Percentiles rank a stretch among this genome's conserved stretches.
These are phyloP conservation scores for Sapajus apella DNA, from an alignment of 2,113 vertebrate species.

Conservation along the genomic window DNA sequence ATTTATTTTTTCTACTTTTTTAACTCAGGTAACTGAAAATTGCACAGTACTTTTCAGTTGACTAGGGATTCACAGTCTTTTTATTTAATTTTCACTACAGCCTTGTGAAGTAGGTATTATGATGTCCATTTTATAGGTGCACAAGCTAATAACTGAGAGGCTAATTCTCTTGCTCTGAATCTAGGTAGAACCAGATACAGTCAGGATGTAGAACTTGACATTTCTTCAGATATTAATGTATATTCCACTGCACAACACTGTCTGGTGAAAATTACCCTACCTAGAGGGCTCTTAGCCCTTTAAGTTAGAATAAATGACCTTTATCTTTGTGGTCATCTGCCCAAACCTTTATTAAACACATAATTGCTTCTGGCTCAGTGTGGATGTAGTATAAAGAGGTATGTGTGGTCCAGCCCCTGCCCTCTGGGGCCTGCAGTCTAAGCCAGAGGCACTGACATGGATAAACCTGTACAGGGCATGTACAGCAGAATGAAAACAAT, in stretches of 20 bases:
- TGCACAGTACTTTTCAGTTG: neutral
- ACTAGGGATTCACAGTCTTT: neutral
- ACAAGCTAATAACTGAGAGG: neutral
- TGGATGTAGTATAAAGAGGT: neutral
- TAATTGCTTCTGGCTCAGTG: constrained; percentile 22
- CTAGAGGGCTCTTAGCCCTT: constrained; percentile 13
- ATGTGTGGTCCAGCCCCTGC: neutral
- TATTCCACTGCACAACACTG: neutral
- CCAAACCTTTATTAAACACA: constrained; percentile 44
- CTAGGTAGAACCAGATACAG: neutral
- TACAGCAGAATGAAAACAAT: constrained; percentile 3
- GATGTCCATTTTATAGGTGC: neutral
- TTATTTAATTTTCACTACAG: neutral
- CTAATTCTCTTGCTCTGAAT: neutral
- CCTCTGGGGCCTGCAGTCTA: neutral
- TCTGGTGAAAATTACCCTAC: neutral
- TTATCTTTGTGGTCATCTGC: constrained; percentile 60
- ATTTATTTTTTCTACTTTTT: neutral
- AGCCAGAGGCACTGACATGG: neutral
- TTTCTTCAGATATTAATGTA: neutral
- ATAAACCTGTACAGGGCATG: constrained; percentile 25
- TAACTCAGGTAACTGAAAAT: neutral
- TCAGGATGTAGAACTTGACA: neutral
- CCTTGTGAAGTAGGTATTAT: neutral
- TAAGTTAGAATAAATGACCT: constrained; percentile 50